These are phyloP conservation scores for Mythimna loreyi DNA, from an alignment of 2,888 invertebrate genomes.

Conservation along the genomic window DNA sequence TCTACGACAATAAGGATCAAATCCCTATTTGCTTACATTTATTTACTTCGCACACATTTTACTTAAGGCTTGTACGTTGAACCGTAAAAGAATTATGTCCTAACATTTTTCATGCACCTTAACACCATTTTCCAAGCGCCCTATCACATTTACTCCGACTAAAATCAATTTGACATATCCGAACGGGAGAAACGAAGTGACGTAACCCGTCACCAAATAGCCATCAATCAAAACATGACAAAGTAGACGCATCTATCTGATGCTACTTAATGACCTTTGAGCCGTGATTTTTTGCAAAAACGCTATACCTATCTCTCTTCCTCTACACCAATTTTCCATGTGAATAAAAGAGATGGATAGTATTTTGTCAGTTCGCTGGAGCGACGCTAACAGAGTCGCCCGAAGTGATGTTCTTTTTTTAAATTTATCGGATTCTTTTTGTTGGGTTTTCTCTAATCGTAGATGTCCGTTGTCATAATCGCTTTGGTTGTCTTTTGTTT, in stretches of 20 bases:
- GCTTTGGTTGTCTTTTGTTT: constrained; percentile 45
- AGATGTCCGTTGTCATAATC: constrained; percentile 59
- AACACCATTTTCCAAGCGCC: constrained; percentile 27
- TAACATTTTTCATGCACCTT: constrained; percentile 47
- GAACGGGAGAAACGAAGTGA: constrained; percentile 56
- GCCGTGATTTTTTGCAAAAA: constrained; percentile 52
- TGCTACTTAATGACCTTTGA: constrained; percentile 74
- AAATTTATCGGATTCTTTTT: constrained; percentile 56
- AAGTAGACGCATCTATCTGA: constrained; percentile 78
- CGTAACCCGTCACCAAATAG: constrained; percentile 42
- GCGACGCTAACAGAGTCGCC: constrained; percentile 26
- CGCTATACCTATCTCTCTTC: constrained; percentile 7
- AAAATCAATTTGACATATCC: constrained; percentile 63
- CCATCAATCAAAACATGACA: constrained; percentile 83
- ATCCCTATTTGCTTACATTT: no score
- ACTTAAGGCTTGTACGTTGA: neutral
- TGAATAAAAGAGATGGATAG: constrained; percentile 20
- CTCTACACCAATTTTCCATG: constrained; percentile 7
- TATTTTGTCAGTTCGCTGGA: constrained; percentile 21
- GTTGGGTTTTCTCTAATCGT: constrained; percentile 56
- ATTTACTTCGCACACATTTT: neutral
- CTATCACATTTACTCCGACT: constrained; percentile 47
- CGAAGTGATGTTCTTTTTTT: constrained; percentile 56
- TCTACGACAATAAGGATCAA: neutral
- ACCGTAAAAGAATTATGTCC: constrained; percentile 32